Evolutionary conservation across 2,888 invertebrate genomes (phyloP).

Genomic region (Arge pagana): DNA sequence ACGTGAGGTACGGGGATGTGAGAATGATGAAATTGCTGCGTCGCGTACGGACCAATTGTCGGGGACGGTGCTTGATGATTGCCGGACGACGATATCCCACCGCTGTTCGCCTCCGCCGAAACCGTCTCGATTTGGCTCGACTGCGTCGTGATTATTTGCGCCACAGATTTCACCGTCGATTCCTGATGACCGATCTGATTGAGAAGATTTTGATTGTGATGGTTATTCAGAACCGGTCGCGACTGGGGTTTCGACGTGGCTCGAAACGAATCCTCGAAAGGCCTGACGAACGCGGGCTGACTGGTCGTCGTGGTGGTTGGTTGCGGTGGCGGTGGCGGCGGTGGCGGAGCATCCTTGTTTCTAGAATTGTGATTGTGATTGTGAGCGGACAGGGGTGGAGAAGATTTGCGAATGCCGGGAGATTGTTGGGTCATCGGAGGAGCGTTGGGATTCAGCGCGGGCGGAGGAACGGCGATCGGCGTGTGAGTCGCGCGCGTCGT

Average conservation of each 20-base stretch:
- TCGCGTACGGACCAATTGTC: conserved; percentile 39
- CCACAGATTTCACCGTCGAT: conserved; percentile 30
- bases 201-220: conserved; percentile 43
- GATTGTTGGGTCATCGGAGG: conserved; percentile 32
- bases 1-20: conserved; percentile 48
- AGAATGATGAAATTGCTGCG: conserved; percentile 45
- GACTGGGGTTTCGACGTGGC: conserved; percentile 47
- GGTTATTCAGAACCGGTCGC: conserved; percentile 41
- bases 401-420: conserved; percentile 36
- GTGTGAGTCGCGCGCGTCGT: conserved; percentile 46
- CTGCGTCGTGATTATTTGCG: conserved; percentile 18
- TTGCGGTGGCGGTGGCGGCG: conserved; percentile 22
- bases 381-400: conserved; percentile 35
- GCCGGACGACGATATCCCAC: conserved; percentile 24
- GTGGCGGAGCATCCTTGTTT: conserved; percentile 34
- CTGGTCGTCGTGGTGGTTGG: conserved; percentile 27
- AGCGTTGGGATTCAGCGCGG: conserved; percentile 29
- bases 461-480: conserved; percentile 35
- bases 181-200: conserved; percentile 47
- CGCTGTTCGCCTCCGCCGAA: conserved; percentile 2
- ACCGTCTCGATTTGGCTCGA: conserved; percentile 11
- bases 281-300: conserved; percentile 53
- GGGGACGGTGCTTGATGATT: conserved; percentile 33
- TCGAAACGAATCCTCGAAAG: conserved; percentile 55
- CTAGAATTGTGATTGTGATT: conserved; percentile 32